Percentiles rank a stretch among this genome's conserved stretches.
Conservation (phyloP, 2,888 invertebrate genomes). For the Conus canariensis region DNA sequence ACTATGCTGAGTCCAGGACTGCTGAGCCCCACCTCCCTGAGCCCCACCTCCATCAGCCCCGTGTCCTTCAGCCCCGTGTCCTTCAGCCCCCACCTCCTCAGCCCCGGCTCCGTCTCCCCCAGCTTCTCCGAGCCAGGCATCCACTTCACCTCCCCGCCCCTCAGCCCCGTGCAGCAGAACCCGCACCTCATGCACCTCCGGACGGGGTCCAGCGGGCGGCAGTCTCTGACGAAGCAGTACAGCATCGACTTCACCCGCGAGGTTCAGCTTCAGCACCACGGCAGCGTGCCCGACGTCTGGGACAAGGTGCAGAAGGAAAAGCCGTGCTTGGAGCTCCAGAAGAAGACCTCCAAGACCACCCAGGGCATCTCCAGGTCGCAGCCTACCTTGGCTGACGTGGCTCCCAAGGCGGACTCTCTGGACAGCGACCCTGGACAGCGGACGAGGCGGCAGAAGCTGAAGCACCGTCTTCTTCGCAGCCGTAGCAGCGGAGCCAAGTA, state of each 20-base stretch:
- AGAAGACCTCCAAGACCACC: not conserved
- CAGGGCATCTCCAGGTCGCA: constrained; percentile 53
- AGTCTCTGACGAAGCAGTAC: constrained; percentile 56
- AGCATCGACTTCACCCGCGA: constrained; percentile 54
- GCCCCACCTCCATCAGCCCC: constrained; percentile 23
- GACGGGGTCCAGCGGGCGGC: constrained; percentile 41
- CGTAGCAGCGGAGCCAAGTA: constrained; percentile 60
- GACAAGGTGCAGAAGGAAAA: constrained; percentile 43
- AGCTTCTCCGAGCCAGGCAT: constrained; percentile 48
- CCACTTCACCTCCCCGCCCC: constrained; percentile 50
- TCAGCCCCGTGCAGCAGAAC: constrained; percentile 46
- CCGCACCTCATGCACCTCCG: constrained; percentile 48
- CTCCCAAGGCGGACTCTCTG: constrained; percentile 40
- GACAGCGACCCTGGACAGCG: constrained; percentile 44
- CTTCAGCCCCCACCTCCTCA: constrained; percentile 28
- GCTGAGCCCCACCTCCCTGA: constrained; percentile 29
- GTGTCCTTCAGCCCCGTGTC: constrained; percentile 32
- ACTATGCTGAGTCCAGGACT: constrained; percentile 34
- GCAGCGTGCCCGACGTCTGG: constrained; percentile 52
- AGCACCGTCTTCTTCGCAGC: constrained; percentile 54
- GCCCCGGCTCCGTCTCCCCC: constrained; percentile 36
- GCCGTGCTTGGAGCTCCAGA: not conserved
- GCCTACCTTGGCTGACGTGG: constrained; percentile 48
- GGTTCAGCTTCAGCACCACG: constrained; percentile 39
- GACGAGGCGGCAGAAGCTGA: constrained; percentile 45